Evolutionary conservation across 2,888 invertebrate genomes (phyloP).

Genomic region (Portevinia maculata): DNA sequence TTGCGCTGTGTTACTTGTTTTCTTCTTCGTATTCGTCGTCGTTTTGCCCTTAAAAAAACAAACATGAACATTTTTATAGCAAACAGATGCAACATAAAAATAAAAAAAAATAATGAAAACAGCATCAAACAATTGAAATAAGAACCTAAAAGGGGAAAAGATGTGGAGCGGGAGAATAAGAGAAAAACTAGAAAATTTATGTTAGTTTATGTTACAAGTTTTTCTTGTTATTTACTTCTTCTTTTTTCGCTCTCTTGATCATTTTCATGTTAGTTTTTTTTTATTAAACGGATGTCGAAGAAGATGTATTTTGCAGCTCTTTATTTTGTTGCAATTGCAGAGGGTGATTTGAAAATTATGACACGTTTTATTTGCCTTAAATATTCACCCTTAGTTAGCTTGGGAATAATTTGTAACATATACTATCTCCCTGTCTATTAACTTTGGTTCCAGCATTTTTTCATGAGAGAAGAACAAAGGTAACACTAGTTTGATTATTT

Average conservation of each 20-base stretch:
- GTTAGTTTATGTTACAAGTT: constrained; percentile 67
- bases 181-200: constrained; percentile 69
- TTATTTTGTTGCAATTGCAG: constrained; percentile 6
- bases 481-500: too few species aligned
- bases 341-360: neutral
- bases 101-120: constrained; percentile 33
- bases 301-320: constrained; percentile 34
- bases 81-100: constrained; percentile 67
- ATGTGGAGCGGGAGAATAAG: constrained; percentile 9
- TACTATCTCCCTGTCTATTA: too few species aligned
- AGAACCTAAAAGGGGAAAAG: constrained; percentile 39
- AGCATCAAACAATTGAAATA: constrained; percentile 63
- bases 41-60: constrained; percentile 63
- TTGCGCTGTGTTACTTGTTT: constrained; percentile 49
- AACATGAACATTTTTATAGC: constrained; percentile 69
- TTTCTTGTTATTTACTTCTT: constrained; percentile 56
- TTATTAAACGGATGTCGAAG: constrained; percentile 36
- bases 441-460: too few species aligned
- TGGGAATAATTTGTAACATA: too few species aligned
- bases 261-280: constrained; percentile 46
- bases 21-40: constrained; percentile 51
- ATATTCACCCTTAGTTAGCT: too few species aligned
- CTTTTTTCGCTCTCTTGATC: constrained; percentile 8
- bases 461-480: too few species aligned
- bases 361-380: too few species aligned